A percentile compares a stretch with the other conserved stretches of the same genome.
These are phyloP conservation scores for Odontomachus brunneus DNA, from an alignment of 1,140 invertebrate species.

Conservation along the genomic window DNA sequence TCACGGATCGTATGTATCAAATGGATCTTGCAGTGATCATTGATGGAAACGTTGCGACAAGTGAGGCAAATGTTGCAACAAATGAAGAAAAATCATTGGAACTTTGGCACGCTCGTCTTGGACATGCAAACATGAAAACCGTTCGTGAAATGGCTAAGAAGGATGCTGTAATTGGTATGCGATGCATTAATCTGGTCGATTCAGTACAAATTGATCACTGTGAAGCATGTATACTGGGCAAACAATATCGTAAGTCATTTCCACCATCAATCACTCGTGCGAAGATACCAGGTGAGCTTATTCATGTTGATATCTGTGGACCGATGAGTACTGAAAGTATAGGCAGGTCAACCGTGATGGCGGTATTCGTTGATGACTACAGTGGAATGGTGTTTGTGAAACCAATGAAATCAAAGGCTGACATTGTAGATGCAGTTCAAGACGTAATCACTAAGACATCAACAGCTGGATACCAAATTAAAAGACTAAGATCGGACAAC, in stretches of 20 bases:
- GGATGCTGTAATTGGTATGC: background rate
- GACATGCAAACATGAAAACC: background rate
- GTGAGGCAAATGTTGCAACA: background rate
- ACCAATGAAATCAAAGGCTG: background rate
- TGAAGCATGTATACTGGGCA: background rate
- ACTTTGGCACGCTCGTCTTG: slow-evolving; percentile 2
- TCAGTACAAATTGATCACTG: background rate
- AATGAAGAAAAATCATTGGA: background rate
- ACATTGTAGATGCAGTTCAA: background rate
- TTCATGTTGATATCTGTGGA: too few species aligned
- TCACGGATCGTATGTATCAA: background rate
- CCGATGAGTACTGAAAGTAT: background rate
- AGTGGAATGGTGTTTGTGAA: background rate
- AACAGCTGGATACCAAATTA: background rate
- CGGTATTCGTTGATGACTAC: background rate
- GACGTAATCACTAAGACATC: background rate
- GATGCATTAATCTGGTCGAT: background rate
- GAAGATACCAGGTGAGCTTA: background rate
- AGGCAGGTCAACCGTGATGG: background rate
- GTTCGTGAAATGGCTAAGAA: background rate
- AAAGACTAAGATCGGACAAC: background rate
- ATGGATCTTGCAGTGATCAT: background rate
- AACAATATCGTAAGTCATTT: slow-evolving; percentile 11
- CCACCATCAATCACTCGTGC: background rate
- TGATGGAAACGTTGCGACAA: too few species aligned